Evolutionary conservation across 2,888 invertebrate species (phyloP), one percentile per base, ranked within the genome.

Genomic region (Cecidostiba fungosa): DNA sequence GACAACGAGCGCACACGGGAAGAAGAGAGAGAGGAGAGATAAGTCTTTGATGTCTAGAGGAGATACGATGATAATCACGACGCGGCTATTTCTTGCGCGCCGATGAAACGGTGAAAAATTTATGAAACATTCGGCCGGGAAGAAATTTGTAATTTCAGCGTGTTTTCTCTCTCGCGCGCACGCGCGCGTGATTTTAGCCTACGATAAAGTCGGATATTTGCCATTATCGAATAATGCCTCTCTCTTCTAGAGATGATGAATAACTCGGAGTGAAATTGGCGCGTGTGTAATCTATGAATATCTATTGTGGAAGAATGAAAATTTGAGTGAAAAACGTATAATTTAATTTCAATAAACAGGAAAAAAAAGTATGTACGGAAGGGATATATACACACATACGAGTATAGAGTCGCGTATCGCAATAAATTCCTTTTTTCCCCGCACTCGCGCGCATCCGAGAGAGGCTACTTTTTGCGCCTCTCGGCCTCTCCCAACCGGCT

Each of bases 1-100:
- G 77, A 73, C 85, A 81, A 81, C 43, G 69, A 59, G 69, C 54
- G 19, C 54, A 82, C 82, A 54, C 82, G 86, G 0, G 16, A 1
- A 26, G 32, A 16, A 23, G 16, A 74, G 77, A 80, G 87, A 77
- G 86, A 85, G 87, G 87, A 88, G 89, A 90, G 89, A 90, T 89
- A 89, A 90, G 90, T 91, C 91, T 91, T 91, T 91, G 91, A 91
- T 91, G 91, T 91, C 91, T 91, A 91, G 89, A 89, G 88, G 88
- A 91, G 91, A 91, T 91, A 91, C 89, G 90, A 91, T 90, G 90
- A 91, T 91, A 90, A 91, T 90, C 90, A 89, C 89, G 90, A 90
- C 89, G 89, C 43, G 62, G 77, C 74, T 82, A 72, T 82, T 82
- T 85, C 87, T 88, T 87, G 72, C 26, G 72, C 26, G 85, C 88